Evolutionary conservation across 2,113 vertebrate genomes (phyloP).

Genomic region (Malurus elegans): DNA sequence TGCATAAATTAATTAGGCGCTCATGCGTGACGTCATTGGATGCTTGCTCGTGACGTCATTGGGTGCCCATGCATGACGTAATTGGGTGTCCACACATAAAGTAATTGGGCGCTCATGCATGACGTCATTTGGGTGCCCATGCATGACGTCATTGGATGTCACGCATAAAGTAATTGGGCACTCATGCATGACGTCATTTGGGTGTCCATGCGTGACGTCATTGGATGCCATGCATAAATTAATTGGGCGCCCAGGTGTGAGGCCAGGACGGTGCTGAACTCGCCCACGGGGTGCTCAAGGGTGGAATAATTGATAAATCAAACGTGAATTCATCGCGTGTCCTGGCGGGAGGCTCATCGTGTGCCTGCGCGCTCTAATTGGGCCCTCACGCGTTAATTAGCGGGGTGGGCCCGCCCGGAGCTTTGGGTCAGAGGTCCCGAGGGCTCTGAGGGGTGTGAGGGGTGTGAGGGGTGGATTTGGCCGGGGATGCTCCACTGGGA

Average conservation of each 20-base stretch:
- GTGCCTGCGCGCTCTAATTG: neutral
- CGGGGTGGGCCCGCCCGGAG: no score
- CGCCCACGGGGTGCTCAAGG: neutral
- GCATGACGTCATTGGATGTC: neutral
- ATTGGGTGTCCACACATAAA: accelerated
- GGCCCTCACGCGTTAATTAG: neutral
- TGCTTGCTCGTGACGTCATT: no score
- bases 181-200: neutral
- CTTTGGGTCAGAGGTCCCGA: neutral
- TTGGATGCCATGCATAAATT: neutral
- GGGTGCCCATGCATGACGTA: neutral
- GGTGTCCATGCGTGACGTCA: neutral
- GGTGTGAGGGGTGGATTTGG: neutral
- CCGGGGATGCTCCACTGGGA: accelerated
- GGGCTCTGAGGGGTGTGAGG: neutral
- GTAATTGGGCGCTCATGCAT: neutral
- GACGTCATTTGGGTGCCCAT: neutral
- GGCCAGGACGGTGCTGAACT: neutral
- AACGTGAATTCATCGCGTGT: neutral
- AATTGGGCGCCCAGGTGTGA: neutral
- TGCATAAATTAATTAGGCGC: accelerated
- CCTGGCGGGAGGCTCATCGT: neutral
- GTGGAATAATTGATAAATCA: neutral
- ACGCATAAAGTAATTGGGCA: neutral
- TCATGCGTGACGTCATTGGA: neutral